phyloP scores from a whole-genome alignment of 2,113 vertebrate genomes.

The Clarias gariepinus region DNA sequence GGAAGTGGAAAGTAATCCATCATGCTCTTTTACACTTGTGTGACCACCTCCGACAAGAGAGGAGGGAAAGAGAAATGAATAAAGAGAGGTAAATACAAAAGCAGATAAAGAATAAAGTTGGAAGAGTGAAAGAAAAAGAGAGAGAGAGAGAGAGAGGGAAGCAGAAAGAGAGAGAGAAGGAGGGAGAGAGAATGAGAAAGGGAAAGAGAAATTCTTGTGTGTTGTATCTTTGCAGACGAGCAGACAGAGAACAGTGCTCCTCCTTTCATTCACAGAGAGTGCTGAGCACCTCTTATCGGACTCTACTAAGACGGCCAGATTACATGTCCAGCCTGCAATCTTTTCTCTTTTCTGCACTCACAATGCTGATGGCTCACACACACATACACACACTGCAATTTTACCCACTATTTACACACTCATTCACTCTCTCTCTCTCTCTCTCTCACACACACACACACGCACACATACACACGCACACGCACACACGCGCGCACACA shows the following conservation, averaged over 20 bases:
- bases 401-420: constrained; percentile 25
- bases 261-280: constrained; percentile 8
- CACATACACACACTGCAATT: constrained; percentile 12
- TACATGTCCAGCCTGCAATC: constrained; percentile 26
- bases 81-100: constrained; percentile 1
- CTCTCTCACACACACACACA: not conserved
- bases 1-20: constrained; percentile 58
- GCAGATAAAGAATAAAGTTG: not conserved
- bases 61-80: constrained; percentile 4
- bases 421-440: not conserved
- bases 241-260: not conserved
- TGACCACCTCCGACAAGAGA: constrained; percentile 53
- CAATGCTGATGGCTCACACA: not conserved
- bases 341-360: constrained; percentile 26
- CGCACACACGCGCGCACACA: not conserved
- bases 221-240: not conserved
- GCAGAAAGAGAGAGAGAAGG: not conserved
- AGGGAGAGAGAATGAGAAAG: not conserved
- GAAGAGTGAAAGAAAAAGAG: not conserved
- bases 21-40: constrained; percentile 62
- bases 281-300: constrained; percentile 29
- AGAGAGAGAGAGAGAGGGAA: not conserved
- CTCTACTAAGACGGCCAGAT: constrained; percentile 11
- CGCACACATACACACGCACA: not conserved
- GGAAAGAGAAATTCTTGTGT: not conserved